These are phyloP conservation scores for Pterocles gutturalis DNA, from an alignment of 2,113 vertebrate species.

Conservation along the genomic window DNA sequence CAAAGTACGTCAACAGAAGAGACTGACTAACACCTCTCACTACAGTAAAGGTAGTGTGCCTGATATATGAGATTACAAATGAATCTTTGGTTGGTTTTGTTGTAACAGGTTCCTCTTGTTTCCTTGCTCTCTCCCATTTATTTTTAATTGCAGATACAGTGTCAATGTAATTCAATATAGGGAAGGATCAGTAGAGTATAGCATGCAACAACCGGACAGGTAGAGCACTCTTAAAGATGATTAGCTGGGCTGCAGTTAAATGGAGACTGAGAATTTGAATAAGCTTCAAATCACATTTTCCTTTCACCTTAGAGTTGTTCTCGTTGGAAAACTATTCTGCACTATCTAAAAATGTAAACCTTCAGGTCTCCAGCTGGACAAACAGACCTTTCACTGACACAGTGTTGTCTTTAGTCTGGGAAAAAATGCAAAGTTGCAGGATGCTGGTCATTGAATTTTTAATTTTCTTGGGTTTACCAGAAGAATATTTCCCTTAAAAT, in stretches of 20 bases:
- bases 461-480: background rate
- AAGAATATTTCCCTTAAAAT: background rate
- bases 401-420: background rate
- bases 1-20: conserved; percentile 1
- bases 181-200: background rate
- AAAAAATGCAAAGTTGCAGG: conserved; percentile 1
- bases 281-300: background rate
- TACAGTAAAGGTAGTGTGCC: background rate
- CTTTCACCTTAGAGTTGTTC: background rate
- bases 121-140: background rate
- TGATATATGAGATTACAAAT: background rate
- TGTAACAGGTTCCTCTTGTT: background rate
- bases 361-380: conserved; percentile 12
- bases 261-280: background rate
- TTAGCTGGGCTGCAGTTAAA: background rate
- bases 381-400: conserved; percentile 11
- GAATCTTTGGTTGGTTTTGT: background rate
- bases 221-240: background rate
- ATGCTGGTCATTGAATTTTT: background rate
- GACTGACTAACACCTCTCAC: background rate
- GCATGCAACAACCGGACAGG: background rate
- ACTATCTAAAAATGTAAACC: background rate
- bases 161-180: background rate
- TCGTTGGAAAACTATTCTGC: background rate
- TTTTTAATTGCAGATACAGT: background rate